A percentile compares a stretch with the other conserved stretches of the same genome.
phyloP scores from a whole-genome alignment of 2,888 invertebrate species.

The Ochlodes sylvanus region DNA sequence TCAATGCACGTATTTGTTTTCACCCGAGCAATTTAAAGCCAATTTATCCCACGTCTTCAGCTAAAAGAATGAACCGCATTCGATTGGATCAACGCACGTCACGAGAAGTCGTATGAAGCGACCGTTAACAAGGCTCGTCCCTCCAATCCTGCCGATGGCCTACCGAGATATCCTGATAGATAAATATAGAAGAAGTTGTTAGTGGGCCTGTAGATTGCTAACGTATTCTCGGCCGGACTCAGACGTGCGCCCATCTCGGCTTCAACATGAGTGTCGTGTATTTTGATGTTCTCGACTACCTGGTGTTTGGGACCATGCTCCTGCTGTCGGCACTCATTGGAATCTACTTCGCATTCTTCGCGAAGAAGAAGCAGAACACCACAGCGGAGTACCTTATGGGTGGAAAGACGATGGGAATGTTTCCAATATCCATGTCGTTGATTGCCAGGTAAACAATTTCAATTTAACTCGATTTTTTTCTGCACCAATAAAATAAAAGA shows the following conservation, averaged over 20 bases:
- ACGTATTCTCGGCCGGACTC: conserved; percentile 2
- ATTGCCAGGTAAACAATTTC: conserved; percentile 87
- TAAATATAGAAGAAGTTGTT: conserved; percentile 44
- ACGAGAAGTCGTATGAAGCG: background rate
- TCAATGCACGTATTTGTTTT: conserved; percentile 5
- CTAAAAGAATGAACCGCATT: conserved; percentile 18
- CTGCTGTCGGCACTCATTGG: conserved; percentile 88
- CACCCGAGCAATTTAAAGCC: conserved; percentile 12
- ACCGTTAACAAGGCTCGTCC: conserved; percentile 42
- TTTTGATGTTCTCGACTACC: conserved; percentile 87
- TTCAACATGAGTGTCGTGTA: conserved; percentile 64
- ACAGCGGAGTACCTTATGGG: conserved; percentile 90
- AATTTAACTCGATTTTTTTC: background rate
- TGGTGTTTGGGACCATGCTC: conserved; percentile 88
- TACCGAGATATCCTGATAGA: conserved; percentile 43
- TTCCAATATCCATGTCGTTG: conserved; percentile 91
- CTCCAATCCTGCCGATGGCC: conserved; percentile 42
- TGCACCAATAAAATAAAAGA: background rate
- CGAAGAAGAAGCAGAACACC: conserved; percentile 88
- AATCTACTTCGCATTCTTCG: conserved; percentile 89
- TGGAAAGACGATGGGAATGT: conserved; percentile 91
- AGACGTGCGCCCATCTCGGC: conserved; percentile 27
- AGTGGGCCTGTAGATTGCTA: conserved; percentile 37
- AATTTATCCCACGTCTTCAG: conserved; percentile 13
- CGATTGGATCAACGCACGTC: conserved; percentile 3